Conservation (phyloP, 2,888 invertebrate genomes). For the Rugalucina vietnamica region DNA sequence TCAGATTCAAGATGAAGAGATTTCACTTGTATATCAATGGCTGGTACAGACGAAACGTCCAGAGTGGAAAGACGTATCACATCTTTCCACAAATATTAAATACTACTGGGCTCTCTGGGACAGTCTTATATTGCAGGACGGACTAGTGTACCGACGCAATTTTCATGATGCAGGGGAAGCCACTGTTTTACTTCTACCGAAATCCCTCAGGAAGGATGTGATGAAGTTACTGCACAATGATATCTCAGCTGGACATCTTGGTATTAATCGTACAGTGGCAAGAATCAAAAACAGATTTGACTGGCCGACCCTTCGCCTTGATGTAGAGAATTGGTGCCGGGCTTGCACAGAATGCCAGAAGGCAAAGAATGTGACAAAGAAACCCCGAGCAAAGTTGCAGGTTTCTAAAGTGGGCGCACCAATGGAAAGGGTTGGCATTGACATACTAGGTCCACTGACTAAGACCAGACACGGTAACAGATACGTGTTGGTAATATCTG, state of each 20-base stretch:
- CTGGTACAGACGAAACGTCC: neutral
- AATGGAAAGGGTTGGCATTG: too few species aligned
- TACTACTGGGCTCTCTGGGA: neutral
- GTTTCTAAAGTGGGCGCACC: too few species aligned
- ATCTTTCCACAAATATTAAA: neutral
- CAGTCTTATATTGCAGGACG: neutral
- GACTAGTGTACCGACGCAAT: neutral
- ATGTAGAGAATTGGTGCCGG: neutral
- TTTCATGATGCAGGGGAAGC: neutral
- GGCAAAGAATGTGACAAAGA: too few species aligned
- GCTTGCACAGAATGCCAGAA: neutral
- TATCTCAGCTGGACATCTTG: neutral
- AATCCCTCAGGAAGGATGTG: neutral
- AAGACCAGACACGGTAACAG: too few species aligned
- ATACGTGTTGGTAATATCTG: too few species aligned
- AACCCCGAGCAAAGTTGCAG: too few species aligned
- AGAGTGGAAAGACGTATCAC: neutral
- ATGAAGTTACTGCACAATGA: neutral
- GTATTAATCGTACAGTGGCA: neutral
- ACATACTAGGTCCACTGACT: too few species aligned
- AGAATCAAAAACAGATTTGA: slow-evolving; percentile 2
- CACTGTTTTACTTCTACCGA: neutral
- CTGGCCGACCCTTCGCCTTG: neutral
- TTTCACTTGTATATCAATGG: neutral
- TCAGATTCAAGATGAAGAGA: neutral